phyloP scores from a whole-genome alignment of 2,888 invertebrate genomes.

The Nasonia oneida region DNA sequence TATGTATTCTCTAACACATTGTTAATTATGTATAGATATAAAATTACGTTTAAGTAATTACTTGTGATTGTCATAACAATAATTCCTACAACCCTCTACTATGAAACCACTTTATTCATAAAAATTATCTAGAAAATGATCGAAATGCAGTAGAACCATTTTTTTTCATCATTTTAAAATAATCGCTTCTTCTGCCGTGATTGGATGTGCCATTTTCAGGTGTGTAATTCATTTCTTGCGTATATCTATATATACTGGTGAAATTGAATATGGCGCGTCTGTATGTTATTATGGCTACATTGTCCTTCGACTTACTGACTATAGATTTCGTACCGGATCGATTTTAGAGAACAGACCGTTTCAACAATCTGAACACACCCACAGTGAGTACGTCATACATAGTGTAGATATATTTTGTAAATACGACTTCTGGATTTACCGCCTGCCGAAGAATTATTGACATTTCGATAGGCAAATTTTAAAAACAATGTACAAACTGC shows the following conservation, averaged over 20 bases:
- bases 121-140: neutral
- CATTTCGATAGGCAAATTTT: conserved; percentile 2
- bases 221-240: neutral
- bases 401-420: conserved; percentile 12
- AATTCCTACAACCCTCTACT: neutral
- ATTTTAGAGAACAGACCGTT: neutral
- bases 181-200: no score
- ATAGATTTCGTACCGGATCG: neutral
- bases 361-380: neutral
- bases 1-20: neutral
- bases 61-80: neutral
- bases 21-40: conserved; percentile 14
- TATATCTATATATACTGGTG: neutral
- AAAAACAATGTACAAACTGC: conserved; percentile 3
- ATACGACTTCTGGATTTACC: conserved; percentile 8
- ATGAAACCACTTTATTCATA: neutral
- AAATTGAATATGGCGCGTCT: neutral
- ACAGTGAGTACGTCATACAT: conserved; percentile 12
- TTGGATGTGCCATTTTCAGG: no score
- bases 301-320: neutral
- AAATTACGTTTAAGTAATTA: conserved; percentile 11
- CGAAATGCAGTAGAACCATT: no score
- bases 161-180: no score
- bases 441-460: conserved; percentile 3
- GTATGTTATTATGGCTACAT: neutral